A percentile compares a stretch with the other conserved stretches of the same genome.
phyloP scores from a whole-genome alignment of 2,113 vertebrate species.

The Origma solitaria region DNA sequence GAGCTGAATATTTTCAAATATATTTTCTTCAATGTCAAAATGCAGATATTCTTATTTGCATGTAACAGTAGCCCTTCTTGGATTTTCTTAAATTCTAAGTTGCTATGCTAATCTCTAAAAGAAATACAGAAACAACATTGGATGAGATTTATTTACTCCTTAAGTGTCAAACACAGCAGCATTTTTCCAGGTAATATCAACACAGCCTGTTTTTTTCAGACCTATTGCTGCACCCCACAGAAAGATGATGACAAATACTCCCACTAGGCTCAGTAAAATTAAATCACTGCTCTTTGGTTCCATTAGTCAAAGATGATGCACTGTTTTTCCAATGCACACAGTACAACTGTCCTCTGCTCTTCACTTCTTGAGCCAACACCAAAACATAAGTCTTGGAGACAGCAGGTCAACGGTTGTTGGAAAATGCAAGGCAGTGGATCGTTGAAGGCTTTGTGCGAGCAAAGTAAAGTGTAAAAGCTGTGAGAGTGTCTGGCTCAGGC shows the following conservation, averaged over 20 bases:
- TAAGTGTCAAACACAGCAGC: background rate
- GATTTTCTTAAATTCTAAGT: background rate
- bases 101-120: background rate
- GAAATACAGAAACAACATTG: background rate
- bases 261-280: background rate
- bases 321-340: background rate
- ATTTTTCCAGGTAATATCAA: background rate
- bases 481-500: no score
- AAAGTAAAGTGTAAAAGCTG: no score
- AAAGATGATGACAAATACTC: background rate
- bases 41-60: background rate
- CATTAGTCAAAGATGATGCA: background rate
- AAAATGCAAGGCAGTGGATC: no score
- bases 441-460: no score
- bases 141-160: background rate
- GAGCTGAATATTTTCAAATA: background rate
- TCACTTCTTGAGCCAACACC: background rate
- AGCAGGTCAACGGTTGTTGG: background rate
- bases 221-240: background rate
- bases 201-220: background rate
- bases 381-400: background rate
- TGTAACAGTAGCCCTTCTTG: background rate
- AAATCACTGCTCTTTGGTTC: background rate
- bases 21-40: background rate
- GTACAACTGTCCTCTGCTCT: background rate